A percentile compares a stretch with the other conserved stretches of the same genome.
Evolutionary conservation across 2,888 invertebrate species (phyloP).

Genomic region (Amblyjoppa proteus): DNA sequence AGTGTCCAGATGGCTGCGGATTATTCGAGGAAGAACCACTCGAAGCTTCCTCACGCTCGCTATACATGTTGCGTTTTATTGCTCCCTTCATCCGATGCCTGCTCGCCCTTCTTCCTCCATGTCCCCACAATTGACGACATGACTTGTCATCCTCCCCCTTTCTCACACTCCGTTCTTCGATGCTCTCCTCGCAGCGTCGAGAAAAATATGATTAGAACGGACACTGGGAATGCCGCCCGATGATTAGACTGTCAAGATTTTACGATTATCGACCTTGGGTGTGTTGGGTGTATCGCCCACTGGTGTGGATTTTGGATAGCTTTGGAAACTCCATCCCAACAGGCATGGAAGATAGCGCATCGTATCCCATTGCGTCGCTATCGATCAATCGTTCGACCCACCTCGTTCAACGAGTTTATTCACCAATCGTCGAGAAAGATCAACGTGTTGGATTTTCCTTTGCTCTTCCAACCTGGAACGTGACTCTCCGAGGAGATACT

Average conservation of each 20-base stretch:
- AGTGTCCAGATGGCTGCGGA: conserved; percentile 45
- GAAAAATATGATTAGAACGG: conserved; percentile 38
- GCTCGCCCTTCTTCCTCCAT: conserved; percentile 25
- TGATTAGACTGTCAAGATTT: conserved; percentile 45
- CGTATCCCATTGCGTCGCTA: background rate
- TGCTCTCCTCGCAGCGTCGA: conserved; percentile 18
- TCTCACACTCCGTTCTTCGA: conserved; percentile 20
- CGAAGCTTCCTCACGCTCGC: conserved; percentile 25
- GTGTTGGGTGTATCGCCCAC: background rate
- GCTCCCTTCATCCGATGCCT: conserved; percentile 3
- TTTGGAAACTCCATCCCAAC: conserved; percentile 1
- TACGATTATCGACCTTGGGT: conserved; percentile 6
- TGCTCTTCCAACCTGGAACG: background rate
- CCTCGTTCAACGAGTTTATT: conserved; percentile 17
- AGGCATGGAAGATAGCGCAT: background rate
- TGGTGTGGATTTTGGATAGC: background rate
- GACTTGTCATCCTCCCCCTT: conserved; percentile 14
- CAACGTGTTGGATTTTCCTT: background rate
- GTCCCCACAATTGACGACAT: background rate
- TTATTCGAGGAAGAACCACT: conserved; percentile 38
- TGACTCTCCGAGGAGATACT: background rate
- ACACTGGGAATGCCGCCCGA: background rate
- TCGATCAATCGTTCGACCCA: conserved; percentile 18
- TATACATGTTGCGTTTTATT: background rate
- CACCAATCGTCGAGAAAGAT: background rate